Evolutionary conservation across 2,113 vertebrate species (phyloP), one percentile per base, ranked within the genome.

Genomic region (Rafetus swinhoei): DNA sequence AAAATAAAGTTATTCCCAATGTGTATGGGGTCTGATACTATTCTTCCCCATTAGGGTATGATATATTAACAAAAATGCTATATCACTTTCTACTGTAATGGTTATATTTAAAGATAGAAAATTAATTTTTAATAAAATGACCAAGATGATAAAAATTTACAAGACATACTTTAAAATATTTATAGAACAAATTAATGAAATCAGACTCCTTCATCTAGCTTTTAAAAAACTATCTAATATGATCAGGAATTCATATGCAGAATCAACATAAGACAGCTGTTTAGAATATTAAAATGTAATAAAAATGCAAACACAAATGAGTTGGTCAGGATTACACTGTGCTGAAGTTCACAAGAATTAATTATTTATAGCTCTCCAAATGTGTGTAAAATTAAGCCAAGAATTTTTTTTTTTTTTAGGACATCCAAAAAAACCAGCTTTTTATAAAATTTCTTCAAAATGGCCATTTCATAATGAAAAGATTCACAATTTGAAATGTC

Each of bases 281-380:
- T 72, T 5, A 79, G 27, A 25, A 45, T 69, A 95, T 45, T 93
- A 83, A 92, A 93, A 83, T 69, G 7, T 57, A 93, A 93, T 87
- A 90, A 94, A 92, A 92, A 90, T 77, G 10, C n/a, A 91, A 90
- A 96, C 62, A 57, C 60, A 88, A 86, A 14, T 52, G 2, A 92
- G 3, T 4, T 79, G 56, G 3, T 91, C 29, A 39, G 9, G 15
- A 90, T 85, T 88, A 83, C 12, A 79, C 4, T 57, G 19, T 7
- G 12, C n/a, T 69, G 2, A 22, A 88, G 9, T 13, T 79, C 89
- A 39, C 1, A 2, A 8, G 39, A 79, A 77, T 80, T 79, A 89
- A 79, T 81, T 84, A 86, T 82, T 94, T 86, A 90, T 25, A 95
- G 12, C 1, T 87, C 80, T 77, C 9, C 83, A 94, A 94, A 93